phyloP scores from a whole-genome alignment of 2,113 vertebrate genomes.

The Microtus montanus region DNA sequence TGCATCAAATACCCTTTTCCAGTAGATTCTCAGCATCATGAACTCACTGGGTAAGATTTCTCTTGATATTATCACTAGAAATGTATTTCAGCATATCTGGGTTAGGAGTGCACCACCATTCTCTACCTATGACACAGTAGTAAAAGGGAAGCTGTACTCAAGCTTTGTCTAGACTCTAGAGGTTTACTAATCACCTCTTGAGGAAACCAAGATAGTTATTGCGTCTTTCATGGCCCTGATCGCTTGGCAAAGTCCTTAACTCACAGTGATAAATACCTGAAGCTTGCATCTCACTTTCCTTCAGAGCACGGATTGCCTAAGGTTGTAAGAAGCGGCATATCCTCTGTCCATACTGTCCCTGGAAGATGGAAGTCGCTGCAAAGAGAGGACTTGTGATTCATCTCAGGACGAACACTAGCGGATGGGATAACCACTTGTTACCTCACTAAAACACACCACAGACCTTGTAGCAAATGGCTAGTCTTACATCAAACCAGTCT shows the following conservation, averaged over 20 bases:
- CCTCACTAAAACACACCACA: not conserved
- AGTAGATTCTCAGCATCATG: not conserved
- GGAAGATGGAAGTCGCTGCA: not conserved
- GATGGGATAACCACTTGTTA: not conserved
- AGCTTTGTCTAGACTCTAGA: not conserved
- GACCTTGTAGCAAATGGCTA: not conserved
- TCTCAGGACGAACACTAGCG: not conserved
- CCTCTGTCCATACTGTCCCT: not conserved
- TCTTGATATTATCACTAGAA: slow-evolving; percentile 27
- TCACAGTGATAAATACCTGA: not conserved
- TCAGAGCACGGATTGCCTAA: not conserved
- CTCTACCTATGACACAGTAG: not conserved
- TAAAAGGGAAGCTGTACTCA: not conserved
- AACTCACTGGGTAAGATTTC: not conserved
- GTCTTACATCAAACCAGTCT: not conserved
- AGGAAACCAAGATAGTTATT: slow-evolving; percentile 13
- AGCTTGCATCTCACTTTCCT: not conserved
- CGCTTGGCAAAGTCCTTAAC: not conserved
- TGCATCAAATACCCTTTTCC: not conserved
- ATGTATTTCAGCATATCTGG: not conserved
- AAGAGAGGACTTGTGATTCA: not conserved
- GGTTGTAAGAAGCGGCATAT: not conserved
- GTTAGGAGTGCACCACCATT: not conserved
- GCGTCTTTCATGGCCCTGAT: not conserved
- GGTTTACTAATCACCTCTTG: not conserved